Evolutionary conservation across 2,113 vertebrate genomes (phyloP), one percentile per base, ranked within the genome.

Genomic region (Muntiacus muntjak): DNA sequence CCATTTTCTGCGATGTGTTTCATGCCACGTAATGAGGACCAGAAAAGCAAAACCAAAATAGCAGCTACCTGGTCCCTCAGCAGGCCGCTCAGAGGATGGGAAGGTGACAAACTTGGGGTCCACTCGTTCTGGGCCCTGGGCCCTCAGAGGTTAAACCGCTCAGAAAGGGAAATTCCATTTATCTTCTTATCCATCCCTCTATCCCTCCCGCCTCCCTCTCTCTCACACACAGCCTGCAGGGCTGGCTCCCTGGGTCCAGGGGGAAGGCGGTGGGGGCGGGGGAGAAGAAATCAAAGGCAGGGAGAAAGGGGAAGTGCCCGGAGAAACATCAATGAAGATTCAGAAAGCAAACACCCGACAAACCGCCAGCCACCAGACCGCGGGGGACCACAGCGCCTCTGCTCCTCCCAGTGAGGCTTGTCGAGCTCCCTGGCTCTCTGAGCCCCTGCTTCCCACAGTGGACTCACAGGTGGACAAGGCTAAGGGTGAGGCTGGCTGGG

Each of bases 291-390:
- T 43, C 71, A 40, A 76, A 76, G 40, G 40, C 40, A 43, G 23
- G 71, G 71, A 87, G 86, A 94, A 96, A 95, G 43, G 40, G 57
- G 71, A 98, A 95, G 95, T 7, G 4, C 62, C 28, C 17, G 0
- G 7, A 82, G 92, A 96, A 76, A 93, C 67, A 90, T n/a, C 79
- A 57, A 5, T 1, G 36, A 71, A 93, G 60, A 62, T 67, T 57
- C 40, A 14, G 33, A 83, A 78, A 78, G 79, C 71, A 33, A 92
- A 71, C 52, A 33, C 47, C 43, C n/a, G 26, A 28, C 84, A 71
- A 57, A 58, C 33, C 33, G 0, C 86, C 47, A 17, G 64, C 55
- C 74, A 26, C 40, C 52, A 30, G 14, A 25, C 54, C 76, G 14
- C 4, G 7, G 26, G 10, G 0, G 8, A 33, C 96, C 84, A 19